Percentiles rank a stretch among this genome's conserved stretches.
Conservation (phyloP, 2,113 vertebrate species). For the Leptobrachium leishanense region DNA sequence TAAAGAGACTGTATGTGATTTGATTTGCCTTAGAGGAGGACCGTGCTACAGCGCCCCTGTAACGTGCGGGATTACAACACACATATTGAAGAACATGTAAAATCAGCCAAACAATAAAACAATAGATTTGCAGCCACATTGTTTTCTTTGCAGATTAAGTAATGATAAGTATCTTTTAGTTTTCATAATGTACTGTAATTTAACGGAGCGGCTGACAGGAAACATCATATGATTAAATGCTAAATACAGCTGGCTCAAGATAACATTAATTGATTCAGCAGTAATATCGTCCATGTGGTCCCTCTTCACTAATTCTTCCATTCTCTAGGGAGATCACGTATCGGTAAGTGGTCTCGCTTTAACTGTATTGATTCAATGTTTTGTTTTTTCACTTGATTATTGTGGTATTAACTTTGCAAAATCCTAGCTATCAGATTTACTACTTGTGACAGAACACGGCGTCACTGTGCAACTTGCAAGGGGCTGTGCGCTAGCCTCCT, state of each 20-base stretch:
- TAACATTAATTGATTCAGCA: conserved; percentile 22
- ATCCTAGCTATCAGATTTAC: conserved; percentile 4
- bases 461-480: too few species aligned
- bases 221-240: not conserved
- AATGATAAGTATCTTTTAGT: not conserved
- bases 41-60: too few species aligned
- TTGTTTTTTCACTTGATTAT: not conserved
- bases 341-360: conserved; percentile 14
- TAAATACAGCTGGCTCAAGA: not conserved
- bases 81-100: too few species aligned
- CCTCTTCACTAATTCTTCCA: conserved; percentile 15
- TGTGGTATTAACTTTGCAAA: not conserved
- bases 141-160: not conserved
- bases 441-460: not conserved
- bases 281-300: conserved; percentile 8
- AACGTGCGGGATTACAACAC: too few species aligned
- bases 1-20: too few species aligned
- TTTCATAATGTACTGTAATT: not conserved
- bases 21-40: too few species aligned
- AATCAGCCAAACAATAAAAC: too few species aligned
- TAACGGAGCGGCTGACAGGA: not conserved
- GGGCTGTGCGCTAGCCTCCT: too few species aligned
- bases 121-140: too few species aligned
- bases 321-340: conserved; percentile 24
- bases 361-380: conserved; percentile 16